phyloP scores from a whole-genome alignment of 2,888 invertebrate genomes.

The Carterocephalus palaemon region DNA sequence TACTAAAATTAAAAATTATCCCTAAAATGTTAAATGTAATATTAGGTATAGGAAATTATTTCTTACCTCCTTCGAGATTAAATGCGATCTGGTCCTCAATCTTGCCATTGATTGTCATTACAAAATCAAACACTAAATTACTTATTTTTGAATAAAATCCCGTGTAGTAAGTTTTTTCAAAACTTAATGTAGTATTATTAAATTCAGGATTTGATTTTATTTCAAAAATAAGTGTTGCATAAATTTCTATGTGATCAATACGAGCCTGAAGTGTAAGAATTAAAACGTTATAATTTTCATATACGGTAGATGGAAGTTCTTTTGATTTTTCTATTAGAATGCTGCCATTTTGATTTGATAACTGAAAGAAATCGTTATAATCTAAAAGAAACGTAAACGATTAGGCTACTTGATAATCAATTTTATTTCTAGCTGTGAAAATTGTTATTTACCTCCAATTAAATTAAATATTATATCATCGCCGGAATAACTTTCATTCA shows the following conservation, averaged over 20 bases:
- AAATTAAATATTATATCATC: constrained; percentile 30
- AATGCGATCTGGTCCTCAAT: constrained; percentile 35
- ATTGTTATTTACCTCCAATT: constrained; percentile 39
- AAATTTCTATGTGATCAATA: constrained; percentile 24
- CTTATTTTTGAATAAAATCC: constrained; percentile 28
- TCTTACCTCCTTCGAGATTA: constrained; percentile 38
- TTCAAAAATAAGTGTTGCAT: constrained; percentile 25
- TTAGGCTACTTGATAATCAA: too few relatives aligned
- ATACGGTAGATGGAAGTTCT: constrained; percentile 28
- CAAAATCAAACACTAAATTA: constrained; percentile 20
- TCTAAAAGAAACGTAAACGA: constrained; percentile 38
- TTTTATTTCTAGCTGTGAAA: too few relatives aligned
- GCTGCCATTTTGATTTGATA: constrained; percentile 30
- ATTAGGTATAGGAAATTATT: too few relatives aligned
- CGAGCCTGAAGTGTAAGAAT: constrained; percentile 35
- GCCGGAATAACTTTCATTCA: constrained; percentile 32
- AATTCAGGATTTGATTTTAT: constrained; percentile 4
- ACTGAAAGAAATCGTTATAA: constrained; percentile 37
- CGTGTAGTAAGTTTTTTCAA: constrained; percentile 26
- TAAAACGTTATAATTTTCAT: constrained; percentile 33
- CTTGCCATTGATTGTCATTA: constrained; percentile 28
- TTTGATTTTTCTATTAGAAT: constrained; percentile 30
- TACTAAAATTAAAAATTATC: background rate
- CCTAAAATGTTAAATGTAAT: too few relatives aligned
- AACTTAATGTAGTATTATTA: constrained; percentile 1